Evolutionary conservation across 2,113 vertebrate species (phyloP), one percentile per base, ranked within the genome.

Genomic region (Cervus canadensis): DNA sequence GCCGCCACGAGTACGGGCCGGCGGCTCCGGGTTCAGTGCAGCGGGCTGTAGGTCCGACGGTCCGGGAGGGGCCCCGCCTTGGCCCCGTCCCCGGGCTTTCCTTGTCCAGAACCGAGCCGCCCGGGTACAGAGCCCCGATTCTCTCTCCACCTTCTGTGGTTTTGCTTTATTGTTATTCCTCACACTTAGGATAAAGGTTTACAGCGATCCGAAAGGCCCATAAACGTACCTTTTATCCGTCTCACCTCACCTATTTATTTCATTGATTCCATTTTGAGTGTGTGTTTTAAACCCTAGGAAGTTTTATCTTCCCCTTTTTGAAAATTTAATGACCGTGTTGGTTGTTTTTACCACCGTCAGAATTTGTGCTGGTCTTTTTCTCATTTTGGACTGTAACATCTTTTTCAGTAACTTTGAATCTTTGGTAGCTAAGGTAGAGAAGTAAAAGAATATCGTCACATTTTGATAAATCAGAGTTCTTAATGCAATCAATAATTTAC

Each of bases 401-500:
- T 81, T 96, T 17, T 45, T 71, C 50, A 92, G 52, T 89, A 54
- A 57, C 7, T 57, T 89, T 33, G 71, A 97, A 30, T 82, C 26
- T 48, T 1, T 74, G 43, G 8, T 40, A 26, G 12, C 54, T 71
- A 11, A 40, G 60, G 30, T 40, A 50, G 62, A 76, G 59, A 89
- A 89, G 87, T 88, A 40, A 85, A 91, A 93, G 7, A 95, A 17
- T 79, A 90, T 36, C 40, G 60, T 97, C 57, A 67, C 43, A n/a
- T 76, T 94, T 84, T 90, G 62, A 64, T 86, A 95, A 82, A 57
- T 83, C 88, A 23, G 48, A 76, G 26, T 94, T 92, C 23, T 40
- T 87, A 93, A 67, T 93, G 50, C 78, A 94, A 1, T 97, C 94
- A 87, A 79, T 84, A 97, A 93, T 95, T 91, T 93, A 48, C 28